Conservation (phyloP, 2,113 vertebrate species). For the Lasiurus borealis region DNA sequence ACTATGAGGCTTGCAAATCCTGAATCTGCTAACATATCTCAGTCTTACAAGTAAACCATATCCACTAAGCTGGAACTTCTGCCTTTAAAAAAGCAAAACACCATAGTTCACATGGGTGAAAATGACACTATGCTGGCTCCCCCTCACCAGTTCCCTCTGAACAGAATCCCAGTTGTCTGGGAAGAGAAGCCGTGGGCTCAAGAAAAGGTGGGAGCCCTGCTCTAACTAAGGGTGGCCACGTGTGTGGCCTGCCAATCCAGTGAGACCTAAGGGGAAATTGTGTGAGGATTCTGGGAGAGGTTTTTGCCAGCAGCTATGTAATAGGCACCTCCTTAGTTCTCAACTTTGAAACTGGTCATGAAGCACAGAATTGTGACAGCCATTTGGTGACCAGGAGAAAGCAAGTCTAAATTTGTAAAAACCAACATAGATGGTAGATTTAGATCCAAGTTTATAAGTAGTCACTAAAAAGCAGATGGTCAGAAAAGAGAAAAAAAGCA, state of each 20-base stretch:
- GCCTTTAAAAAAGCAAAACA: not conserved
- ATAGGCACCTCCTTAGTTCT: not conserved
- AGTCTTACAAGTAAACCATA: not conserved
- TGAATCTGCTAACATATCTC: not conserved
- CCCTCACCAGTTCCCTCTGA: not conserved
- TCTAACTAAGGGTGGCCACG: not conserved
- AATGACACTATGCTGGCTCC: not conserved
- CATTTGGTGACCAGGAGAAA: not conserved
- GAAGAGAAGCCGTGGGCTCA: not conserved
- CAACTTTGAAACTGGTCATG: not conserved
- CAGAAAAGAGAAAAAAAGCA: too few species aligned
- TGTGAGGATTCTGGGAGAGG: not conserved
- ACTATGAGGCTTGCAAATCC: not conserved
- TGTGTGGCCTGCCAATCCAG: not conserved
- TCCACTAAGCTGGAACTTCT: not conserved
- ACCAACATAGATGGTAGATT: not conserved
- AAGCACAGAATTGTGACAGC: not conserved
- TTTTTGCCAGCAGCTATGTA: rapidly evolving
- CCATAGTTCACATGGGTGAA: not conserved
- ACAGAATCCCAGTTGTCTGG: not conserved
- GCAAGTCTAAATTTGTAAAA: not conserved
- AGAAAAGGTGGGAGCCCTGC: not conserved
- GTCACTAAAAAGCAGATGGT: too few species aligned
- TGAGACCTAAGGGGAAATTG: not conserved
- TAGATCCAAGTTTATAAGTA: too few species aligned